Conservation (phyloP, 2,113 vertebrate species). For the Mesembrinibis cayennensis region DNA sequence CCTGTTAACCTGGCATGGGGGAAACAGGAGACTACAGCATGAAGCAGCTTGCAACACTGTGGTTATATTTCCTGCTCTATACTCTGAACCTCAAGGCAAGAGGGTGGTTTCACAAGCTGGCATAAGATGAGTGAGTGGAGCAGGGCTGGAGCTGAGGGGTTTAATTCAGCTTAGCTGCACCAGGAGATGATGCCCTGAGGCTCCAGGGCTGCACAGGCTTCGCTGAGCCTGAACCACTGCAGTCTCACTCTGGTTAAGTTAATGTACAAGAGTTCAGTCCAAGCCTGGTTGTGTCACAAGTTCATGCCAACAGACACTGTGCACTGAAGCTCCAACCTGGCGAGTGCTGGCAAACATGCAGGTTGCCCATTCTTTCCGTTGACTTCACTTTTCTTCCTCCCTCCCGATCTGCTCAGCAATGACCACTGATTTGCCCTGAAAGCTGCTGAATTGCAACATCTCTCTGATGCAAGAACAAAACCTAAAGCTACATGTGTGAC, state of each 20-base stretch:
- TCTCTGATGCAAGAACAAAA: not conserved
- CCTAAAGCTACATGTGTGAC: not conserved
- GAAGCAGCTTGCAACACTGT: not conserved
- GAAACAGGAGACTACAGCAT: not conserved
- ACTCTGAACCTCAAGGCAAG: not conserved
- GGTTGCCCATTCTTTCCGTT: not conserved
- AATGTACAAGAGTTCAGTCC: not conserved
- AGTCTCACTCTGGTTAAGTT: not conserved
- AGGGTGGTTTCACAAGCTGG: not conserved
- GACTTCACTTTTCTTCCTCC: not conserved
- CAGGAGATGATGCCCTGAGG: not conserved
- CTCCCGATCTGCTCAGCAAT: not conserved
- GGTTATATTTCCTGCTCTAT: not conserved
- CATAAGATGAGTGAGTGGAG: not conserved
- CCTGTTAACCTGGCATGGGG: not conserved
- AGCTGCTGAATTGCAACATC: not conserved
- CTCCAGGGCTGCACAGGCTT: not conserved
- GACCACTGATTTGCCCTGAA: not conserved
- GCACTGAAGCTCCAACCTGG: not conserved
- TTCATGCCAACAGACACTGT: not conserved
- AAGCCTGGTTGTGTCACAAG: not conserved
- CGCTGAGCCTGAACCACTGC: not conserved
- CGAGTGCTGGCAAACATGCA: rapidly evolving
- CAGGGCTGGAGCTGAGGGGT: not conserved
- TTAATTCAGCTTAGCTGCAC: not conserved